A percentile compares a stretch with the other conserved stretches of the same genome.
Conservation (phyloP, 1,140 invertebrate species). For the Diabrotica virgifera region DNA sequence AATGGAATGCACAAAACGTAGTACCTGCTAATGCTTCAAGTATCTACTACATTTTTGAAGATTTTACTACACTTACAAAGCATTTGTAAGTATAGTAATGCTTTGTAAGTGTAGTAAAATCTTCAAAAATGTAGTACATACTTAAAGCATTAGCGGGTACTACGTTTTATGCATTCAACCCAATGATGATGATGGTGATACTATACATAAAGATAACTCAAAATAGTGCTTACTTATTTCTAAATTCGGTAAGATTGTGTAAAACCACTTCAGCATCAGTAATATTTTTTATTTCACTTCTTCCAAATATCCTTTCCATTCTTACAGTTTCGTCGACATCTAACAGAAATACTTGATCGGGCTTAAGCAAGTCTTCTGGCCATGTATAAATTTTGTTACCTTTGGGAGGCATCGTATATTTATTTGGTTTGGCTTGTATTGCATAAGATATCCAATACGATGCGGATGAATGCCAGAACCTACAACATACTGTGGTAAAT, state of each 20-base stretch:
- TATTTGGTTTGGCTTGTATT: conserved; percentile 31
- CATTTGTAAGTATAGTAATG: no score
- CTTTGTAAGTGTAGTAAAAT: no score
- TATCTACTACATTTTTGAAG: no score
- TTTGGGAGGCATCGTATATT: conserved; percentile 30
- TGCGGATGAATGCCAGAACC: conserved; percentile 50
- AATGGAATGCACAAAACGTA: no score
- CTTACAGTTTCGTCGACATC: conserved; percentile 33
- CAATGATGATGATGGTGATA: no score
- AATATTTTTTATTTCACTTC: conserved; percentile 28
- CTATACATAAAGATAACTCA: no score
- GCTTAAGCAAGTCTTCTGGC: conserved; percentile 47
- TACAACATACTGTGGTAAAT: not conserved
- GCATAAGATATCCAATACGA: conserved; percentile 44
- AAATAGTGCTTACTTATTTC: conserved; percentile 14
- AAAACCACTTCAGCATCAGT: conserved; percentile 44
- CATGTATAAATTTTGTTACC: conserved; percentile 40
- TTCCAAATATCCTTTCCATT: conserved; percentile 29
- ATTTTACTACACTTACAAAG: no score
- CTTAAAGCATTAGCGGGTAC: no score
- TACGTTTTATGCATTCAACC: no score
- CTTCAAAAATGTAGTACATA: no score
- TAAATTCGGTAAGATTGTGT: conserved; percentile 28
- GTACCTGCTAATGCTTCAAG: no score
- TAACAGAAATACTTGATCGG: conserved; percentile 36